Conservation (phyloP, 2,797 vertebrate genomes). For the Tinamus major region DNA sequence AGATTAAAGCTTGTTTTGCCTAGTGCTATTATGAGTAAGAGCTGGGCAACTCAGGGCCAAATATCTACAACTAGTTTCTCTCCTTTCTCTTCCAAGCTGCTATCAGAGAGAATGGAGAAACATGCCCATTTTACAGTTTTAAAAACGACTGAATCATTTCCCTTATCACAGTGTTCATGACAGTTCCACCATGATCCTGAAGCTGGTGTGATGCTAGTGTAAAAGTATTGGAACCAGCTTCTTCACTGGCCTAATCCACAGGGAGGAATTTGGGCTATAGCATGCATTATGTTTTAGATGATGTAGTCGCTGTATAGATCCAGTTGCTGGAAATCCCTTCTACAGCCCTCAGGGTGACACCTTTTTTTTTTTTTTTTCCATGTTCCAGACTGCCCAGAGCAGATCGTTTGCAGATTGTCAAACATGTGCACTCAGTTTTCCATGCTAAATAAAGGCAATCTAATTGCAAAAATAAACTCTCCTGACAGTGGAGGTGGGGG, state of each 20-base stretch:
- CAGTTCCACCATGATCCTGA: not conserved
- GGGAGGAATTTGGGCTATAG: not conserved
- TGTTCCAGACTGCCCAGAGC: not conserved
- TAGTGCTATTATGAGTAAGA: not conserved
- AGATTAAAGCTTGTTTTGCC: not conserved
- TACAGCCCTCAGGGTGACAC: not conserved
- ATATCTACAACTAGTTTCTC: not conserved
- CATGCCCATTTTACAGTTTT: not conserved
- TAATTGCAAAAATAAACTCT: not conserved
- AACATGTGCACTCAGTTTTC: not conserved
- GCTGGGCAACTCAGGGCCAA: not conserved
- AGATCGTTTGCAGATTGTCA: not conserved
- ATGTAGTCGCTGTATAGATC: not conserved
- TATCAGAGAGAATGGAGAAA: not conserved
- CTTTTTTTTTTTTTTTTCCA: not conserved
- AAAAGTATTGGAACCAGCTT: not conserved
- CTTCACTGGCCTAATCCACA: not conserved
- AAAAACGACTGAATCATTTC: not conserved
- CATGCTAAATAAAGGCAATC: constrained; percentile 13
- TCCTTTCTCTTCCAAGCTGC: not conserved
- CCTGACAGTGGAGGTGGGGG: not conserved
- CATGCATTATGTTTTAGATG: not conserved
- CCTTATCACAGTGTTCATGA: not conserved
- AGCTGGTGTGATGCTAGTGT: not conserved
- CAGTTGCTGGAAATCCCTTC: not conserved